Conservation (phyloP, 2,888 invertebrate species). For the Endotricha flammealis region DNA sequence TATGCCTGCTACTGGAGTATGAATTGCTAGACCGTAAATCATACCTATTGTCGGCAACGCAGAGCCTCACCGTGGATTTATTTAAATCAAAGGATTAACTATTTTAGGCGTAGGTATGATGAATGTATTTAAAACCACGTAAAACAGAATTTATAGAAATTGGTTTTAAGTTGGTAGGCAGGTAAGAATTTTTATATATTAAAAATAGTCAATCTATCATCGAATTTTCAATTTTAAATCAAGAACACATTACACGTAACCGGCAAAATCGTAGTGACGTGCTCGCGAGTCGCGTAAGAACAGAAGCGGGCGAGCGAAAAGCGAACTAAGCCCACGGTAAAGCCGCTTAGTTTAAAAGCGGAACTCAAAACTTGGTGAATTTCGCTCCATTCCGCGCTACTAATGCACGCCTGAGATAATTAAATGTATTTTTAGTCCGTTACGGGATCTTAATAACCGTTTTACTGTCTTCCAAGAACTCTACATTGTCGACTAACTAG, state of each 20-base stretch:
- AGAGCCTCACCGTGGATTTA: too few species aligned
- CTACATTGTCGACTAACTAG: conserved; percentile 6
- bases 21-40: too few species aligned
- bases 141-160: too few species aligned
- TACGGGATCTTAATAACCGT: conserved; percentile 23
- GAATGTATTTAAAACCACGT: too few species aligned
- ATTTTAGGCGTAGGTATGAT: too few species aligned
- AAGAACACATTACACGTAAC: not conserved
- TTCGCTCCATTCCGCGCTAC: conserved; percentile 27
- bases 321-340: conserved; percentile 29
- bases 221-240: not conserved
- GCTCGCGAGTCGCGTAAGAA: conserved; percentile 12
- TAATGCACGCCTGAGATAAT: conserved; percentile 30
- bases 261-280: conserved; percentile 8
- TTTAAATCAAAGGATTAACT: too few species aligned
- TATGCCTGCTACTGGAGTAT: too few species aligned
- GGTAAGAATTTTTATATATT: not conserved
- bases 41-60: too few species aligned
- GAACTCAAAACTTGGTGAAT: conserved; percentile 23
- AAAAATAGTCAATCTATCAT: too few species aligned
- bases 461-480: conserved; percentile 22
- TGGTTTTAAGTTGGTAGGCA: too few species aligned
- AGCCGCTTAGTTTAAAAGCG: conserved; percentile 67
- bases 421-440: conserved; percentile 32
- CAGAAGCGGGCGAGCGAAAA: conserved; percentile 20